phyloP scores from a whole-genome alignment of 2,797 vertebrate species.

The Thunnus albacares region DNA sequence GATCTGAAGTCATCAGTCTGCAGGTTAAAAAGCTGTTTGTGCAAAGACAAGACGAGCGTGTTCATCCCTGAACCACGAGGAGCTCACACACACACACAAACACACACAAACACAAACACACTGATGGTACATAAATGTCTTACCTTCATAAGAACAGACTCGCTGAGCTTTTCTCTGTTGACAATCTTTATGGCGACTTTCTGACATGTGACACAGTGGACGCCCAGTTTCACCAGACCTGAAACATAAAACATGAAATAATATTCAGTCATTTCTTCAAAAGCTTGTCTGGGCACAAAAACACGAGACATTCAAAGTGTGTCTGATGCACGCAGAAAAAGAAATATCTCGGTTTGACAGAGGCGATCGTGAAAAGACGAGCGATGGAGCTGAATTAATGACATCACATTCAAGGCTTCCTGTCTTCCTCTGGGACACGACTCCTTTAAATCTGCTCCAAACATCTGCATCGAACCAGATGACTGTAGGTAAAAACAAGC shows the following conservation, averaged over 20 bases:
- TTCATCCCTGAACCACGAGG: too few relatives aligned
- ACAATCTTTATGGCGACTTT: slow-evolving; percentile 96
- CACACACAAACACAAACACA: slow-evolving; percentile 34
- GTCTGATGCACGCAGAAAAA: background rate
- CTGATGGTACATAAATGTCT: slow-evolving; percentile 22
- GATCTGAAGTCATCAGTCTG: too few relatives aligned
- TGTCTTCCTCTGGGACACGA: slow-evolving; percentile 4
- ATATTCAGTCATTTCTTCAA: background rate
- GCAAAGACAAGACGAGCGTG: too few relatives aligned
- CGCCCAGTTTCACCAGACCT: slow-evolving; percentile 94
- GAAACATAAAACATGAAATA: slow-evolving; percentile 52
- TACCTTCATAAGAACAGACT: slow-evolving; percentile 97
- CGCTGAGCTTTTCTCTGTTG: slow-evolving; percentile 94
- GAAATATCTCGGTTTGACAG: background rate
- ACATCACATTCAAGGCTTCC: slow-evolving; percentile 3
- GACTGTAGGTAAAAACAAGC: background rate
- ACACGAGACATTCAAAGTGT: background rate
- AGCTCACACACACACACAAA: slow-evolving; percentile 36
- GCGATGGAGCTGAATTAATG: slow-evolving; percentile 7
- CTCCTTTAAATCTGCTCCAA: too few relatives aligned
- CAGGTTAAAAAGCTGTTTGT: too few relatives aligned
- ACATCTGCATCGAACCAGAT: background rate
- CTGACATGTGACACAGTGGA: slow-evolving; percentile 95
- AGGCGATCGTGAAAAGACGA: background rate
- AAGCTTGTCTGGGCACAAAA: background rate